phyloP scores from a whole-genome alignment of 2,797 vertebrate genomes.

The Sebastes matsubarae region DNA sequence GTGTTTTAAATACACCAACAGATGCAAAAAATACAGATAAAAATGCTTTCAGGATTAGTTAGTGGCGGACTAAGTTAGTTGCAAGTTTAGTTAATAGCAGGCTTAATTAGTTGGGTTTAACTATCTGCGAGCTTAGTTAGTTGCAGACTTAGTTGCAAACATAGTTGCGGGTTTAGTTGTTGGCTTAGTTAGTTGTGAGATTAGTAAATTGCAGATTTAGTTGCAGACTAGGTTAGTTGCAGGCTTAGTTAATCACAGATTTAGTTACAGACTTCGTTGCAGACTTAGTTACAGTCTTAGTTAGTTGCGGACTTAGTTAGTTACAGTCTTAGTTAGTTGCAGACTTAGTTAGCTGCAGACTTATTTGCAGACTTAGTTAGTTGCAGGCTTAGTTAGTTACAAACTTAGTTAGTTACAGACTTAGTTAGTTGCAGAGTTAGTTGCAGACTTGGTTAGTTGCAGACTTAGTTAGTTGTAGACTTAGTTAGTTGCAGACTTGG shows the following conservation, averaged over 20 bases:
- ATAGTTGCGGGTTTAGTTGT: background rate
- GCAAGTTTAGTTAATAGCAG: background rate
- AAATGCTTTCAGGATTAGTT: background rate
- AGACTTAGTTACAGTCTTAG: rapidly evolving
- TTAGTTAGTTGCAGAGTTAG: background rate
- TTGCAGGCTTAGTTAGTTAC: too few relatives aligned
- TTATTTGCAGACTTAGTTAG: background rate
- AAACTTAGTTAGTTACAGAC: background rate
- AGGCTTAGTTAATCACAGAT: too few relatives aligned
- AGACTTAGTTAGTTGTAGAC: background rate
- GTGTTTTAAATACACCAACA: background rate
- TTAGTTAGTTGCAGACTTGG: background rate
- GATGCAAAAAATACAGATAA: background rate
- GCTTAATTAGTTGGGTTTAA: background rate
- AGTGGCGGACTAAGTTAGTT: background rate
- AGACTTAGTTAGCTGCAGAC: background rate
- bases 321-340: background rate
- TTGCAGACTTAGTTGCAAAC: background rate
- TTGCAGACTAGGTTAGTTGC: too few relatives aligned
- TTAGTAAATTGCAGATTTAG: background rate
- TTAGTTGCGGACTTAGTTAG: background rate
- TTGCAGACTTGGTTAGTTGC: background rate
- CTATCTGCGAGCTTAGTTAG: too few relatives aligned
- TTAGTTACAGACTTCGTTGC: too few relatives aligned
- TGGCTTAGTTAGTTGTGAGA: background rate